Conservation (phyloP, 1,140 invertebrate species). For the Calliphora vicina region DNA sequence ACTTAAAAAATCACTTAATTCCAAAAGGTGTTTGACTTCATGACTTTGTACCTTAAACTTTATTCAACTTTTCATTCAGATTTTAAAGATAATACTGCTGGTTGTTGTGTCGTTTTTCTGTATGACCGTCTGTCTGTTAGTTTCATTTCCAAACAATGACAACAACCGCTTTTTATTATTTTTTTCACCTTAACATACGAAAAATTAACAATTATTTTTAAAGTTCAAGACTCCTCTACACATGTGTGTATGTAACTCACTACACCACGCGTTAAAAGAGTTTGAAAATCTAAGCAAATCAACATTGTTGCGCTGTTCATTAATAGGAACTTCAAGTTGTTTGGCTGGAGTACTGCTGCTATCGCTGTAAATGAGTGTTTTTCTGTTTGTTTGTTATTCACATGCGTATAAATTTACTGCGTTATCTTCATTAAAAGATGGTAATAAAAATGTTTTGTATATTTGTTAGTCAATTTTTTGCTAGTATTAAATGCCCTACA, state of each 20-base stretch:
- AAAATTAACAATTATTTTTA: slow-evolving; percentile 11
- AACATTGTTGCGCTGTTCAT: not conserved
- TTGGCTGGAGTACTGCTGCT: not conserved
- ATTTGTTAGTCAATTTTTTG: not conserved
- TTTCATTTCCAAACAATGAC: not conserved
- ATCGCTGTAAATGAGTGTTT: not conserved
- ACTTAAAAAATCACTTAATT: not conserved
- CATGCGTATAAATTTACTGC: slow-evolving; percentile 9
- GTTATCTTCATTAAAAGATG: slow-evolving; percentile 16
- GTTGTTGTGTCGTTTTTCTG: not conserved
- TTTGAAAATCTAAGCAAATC: not conserved
- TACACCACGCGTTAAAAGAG: not conserved
- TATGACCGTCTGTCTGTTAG: not conserved
- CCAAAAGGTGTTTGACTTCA: slow-evolving; percentile 2
- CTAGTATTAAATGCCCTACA: not conserved
- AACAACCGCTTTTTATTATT: not conserved
- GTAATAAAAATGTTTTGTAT: not conserved
- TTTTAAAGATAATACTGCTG: not conserved
- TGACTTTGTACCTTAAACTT: not conserved
- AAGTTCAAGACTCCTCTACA: not conserved
- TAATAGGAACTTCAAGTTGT: not conserved
- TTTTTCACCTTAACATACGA: not conserved
- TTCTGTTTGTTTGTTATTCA: not conserved
- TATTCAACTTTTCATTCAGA: not conserved
- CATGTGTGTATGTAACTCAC: not conserved